Base-by-base conservation (phyloP, 1,140 invertebrate species). In the Atta cephalotes region DNA sequence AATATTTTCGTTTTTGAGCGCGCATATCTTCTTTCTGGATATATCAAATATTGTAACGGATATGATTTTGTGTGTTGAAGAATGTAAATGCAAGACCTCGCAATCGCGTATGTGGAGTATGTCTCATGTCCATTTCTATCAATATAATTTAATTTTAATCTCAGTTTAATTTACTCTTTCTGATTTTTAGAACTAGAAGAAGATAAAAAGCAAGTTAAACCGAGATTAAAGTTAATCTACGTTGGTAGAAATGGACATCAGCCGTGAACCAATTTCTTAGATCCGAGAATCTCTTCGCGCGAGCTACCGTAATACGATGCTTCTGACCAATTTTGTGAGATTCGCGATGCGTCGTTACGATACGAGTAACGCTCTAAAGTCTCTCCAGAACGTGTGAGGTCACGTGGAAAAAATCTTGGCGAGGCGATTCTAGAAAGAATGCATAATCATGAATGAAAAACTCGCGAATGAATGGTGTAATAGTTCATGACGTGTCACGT, bases 31-130 rank as follows among this genome's bases (percentile, higher is more conserved):
- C 21, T 63, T 87, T 3, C 56, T 66, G 21, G 45, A 72, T 58
- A 70, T 25, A 21, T 76, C 6, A 56, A 87, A 88, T 18, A 90
- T 91, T 91, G 90, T 91, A 91, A 91, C 82, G 84, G 76, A 84
- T 90, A 90, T 91, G 90, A 58, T 6, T 68, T 72, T 85, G 89
- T 78, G 79, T 90, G 89, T 78, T 78, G 63, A 62, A 80, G 82
- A 85, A 90, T 87, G 68, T 21, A 76, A 90, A 82, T 72, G 39
- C 49, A 62, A 18, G 25, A 58, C 25, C 21, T 74, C n/a, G 45
- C 35, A 78, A 45, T 51, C 71, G 72, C 62, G 39, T 63, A 58
- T 60, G 71, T 62, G 65, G 51, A 87, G 85, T 60, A 60, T 70
- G 51, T 66, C n/a, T 71, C 39, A 45, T 45, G 39, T 45, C 39